Percentiles rank a stretch among this genome's conserved stretches.
Evolutionary conservation across 2,113 vertebrate species (phyloP).

Genomic region (Neodontobutis hainanensis): DNA sequence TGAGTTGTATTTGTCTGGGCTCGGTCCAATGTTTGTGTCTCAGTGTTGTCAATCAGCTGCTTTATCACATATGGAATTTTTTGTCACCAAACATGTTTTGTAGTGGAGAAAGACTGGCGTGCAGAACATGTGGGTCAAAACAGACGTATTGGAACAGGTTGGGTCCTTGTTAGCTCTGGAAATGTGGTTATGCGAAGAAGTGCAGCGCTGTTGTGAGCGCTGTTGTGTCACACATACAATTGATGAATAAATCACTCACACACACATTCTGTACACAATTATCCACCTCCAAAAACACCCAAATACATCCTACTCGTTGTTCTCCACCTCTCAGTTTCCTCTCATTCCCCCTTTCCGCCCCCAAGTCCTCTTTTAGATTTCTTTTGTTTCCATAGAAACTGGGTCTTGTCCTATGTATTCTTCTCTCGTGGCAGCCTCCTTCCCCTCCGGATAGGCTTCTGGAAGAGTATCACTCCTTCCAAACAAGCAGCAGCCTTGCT

Average conservation of each 20-base stretch:
- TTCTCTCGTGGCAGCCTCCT: conserved; percentile 46
- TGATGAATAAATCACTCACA: conserved; percentile 51
- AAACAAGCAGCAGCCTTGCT: conserved; percentile 39
- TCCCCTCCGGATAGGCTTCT: conserved; percentile 47
- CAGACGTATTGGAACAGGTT: neutral
- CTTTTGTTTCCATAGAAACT: conserved; percentile 79
- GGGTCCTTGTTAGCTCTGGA: conserved; percentile 9
- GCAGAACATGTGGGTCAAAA: neutral
- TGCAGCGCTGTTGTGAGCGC: neutral
- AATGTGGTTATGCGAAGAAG: conserved; percentile 26
- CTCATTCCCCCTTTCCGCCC: conserved; percentile 1
- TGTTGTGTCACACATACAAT: conserved; percentile 8
- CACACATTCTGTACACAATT: conserved; percentile 9
- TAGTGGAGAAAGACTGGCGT: neutral
- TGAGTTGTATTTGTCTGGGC: neutral
- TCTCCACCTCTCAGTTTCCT: neutral
- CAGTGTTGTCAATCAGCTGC: conserved; percentile 1
- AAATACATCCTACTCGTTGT: conserved; percentile 29
- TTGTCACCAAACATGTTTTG: neutral
- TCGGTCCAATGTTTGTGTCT: conserved; percentile 1
- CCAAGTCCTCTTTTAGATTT: conserved; percentile 50
- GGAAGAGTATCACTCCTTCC: conserved; percentile 51
- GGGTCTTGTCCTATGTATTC: conserved; percentile 60
- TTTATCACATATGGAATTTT: conserved; percentile 8
- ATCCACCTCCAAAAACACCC: conserved; percentile 40